Conservation (phyloP, 2,888 invertebrate genomes). For the Trisateles emortualis region DNA sequence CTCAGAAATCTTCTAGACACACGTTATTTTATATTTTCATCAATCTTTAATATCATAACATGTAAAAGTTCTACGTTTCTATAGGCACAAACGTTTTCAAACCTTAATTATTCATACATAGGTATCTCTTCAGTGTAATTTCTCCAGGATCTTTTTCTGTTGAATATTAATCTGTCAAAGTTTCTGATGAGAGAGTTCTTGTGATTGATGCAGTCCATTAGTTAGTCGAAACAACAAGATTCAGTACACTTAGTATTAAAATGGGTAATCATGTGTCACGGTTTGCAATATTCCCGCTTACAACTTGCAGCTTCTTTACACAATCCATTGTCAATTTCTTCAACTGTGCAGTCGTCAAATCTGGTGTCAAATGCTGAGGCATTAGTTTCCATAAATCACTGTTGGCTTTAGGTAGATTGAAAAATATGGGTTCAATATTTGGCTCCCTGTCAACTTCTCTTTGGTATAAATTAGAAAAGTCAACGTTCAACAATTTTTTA, state of each 20-base stretch:
- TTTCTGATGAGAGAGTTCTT: constrained; percentile 61
- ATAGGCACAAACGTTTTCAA: constrained; percentile 57
- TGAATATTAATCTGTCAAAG: constrained; percentile 56
- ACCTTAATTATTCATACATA: too few species aligned
- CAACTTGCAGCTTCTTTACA: constrained; percentile 61
- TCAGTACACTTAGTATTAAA: constrained; percentile 71
- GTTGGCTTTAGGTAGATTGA: constrained; percentile 64
- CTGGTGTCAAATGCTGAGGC: constrained; percentile 69
- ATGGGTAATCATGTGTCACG: constrained; percentile 64
- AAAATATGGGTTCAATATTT: constrained; percentile 59
- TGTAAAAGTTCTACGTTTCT: constrained; percentile 63
- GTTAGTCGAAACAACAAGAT: constrained; percentile 68
- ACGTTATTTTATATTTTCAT: constrained; percentile 59
- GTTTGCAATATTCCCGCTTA: constrained; percentile 53
- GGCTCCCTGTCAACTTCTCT: constrained; percentile 60
- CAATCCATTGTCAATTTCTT: constrained; percentile 66
- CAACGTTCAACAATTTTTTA: constrained; percentile 58
- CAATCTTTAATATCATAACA: constrained; percentile 67
- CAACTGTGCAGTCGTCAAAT: constrained; percentile 72
- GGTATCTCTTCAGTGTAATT: constrained; percentile 49
- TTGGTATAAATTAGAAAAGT: constrained; percentile 64
- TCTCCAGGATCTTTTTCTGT: constrained; percentile 38
- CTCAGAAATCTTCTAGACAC: constrained; percentile 69
- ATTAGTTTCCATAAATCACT: constrained; percentile 73
- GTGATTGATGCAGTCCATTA: constrained; percentile 61